These are phyloP conservation scores for Meta bourneti DNA, from an alignment of 2,888 invertebrate species.

Conservation along the genomic window DNA sequence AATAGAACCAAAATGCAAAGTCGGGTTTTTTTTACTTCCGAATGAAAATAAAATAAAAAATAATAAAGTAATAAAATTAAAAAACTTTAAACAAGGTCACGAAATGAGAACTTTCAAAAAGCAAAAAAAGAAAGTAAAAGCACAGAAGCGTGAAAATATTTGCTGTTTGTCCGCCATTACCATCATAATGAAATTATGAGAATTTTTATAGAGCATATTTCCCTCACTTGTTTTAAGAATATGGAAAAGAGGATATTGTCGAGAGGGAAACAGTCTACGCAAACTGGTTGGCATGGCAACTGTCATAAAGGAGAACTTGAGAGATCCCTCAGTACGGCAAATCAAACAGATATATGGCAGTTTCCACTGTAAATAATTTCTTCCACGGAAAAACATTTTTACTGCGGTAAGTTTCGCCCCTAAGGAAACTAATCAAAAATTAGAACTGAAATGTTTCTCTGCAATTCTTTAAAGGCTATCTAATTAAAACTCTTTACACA, in stretches of 20 bases:
- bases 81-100: background rate
- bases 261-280: background rate
- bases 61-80: background rate
- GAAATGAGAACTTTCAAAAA: background rate
- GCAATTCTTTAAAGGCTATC: no score
- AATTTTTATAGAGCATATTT: constrained; percentile 12
- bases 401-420: no score
- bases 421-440: no score
- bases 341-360: background rate
- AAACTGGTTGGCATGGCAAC: constrained; percentile 15
- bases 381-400: background rate
- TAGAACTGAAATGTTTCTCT: no score
- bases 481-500: no score
- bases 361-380: no score
- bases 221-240: background rate
- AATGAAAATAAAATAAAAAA: background rate
- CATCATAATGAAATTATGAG: constrained; percentile 23
- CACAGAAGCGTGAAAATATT: constrained; percentile 11
- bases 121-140: background rate
- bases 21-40: background rate
- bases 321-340: background rate
- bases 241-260: background rate
- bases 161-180: background rate
- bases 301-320: constrained; percentile 14
- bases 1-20: background rate